Base-by-base conservation (phyloP, 2,888 invertebrate species). In the Azorinus chamasolen region DNA sequence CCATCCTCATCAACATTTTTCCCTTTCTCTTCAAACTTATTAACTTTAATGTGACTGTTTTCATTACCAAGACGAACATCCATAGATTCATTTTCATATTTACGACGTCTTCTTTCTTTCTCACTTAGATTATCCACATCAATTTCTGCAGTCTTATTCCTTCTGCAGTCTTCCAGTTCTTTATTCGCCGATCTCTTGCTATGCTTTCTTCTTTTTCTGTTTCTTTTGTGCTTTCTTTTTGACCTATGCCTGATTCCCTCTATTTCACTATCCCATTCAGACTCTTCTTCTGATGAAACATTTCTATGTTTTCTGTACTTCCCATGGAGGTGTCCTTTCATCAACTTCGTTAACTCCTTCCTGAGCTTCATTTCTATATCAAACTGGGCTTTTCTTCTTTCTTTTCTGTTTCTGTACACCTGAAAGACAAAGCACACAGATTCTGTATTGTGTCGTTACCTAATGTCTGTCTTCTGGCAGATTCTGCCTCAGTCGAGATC, bases 391-490 rank as follows among this genome's bases (percentile, higher is more conserved):
- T 62, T 41, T 54, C 80, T 59, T 55, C 73, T 43, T 20, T 80
- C 72, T 37, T 69, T 69, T 46, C 76, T 54, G 51, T 73, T 80
- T 57, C 62, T 65, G 55, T 46, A 73, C 3, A 41, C 57, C 76
- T 80, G 80, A 14, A 76, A 80, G n/a, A 45, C 48, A 62, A 22
- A 27, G 53, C 37, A 54, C 37, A 59, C 20, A 25, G 39, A 45
- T 14, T 12, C 32, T n/a, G 51, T 54, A 25, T 39, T 12, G 8
- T 6, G 5, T 25, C 25, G 48, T 79, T 76, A 80, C 80, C 80
- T 80, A 76, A 48, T 16, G 76, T 70, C 62, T 72, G 57, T 43
- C 65, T 50, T 66, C 76, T 73, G 2, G 53, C 58, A 54, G 53
- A 32, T 62, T 50, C 63, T 10, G 41, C 43, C 32, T 68, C 27